phyloP scores from a whole-genome alignment of 2,888 invertebrate genomes.

The Volucella bombylans region DNA sequence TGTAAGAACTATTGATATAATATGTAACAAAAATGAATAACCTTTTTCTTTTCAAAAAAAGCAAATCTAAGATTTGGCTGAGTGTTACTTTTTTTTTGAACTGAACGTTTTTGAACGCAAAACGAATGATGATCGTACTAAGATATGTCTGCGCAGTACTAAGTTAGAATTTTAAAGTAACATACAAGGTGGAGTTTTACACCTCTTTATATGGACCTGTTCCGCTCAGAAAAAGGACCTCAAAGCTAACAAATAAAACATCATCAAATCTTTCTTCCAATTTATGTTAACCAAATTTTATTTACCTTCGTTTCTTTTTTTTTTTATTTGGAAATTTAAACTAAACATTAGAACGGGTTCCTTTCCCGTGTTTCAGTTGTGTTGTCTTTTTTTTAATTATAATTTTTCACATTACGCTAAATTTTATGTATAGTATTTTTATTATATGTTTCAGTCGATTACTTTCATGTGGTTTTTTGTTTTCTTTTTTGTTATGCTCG shows the following conservation, averaged over 20 bases:
- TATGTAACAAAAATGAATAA: no score
- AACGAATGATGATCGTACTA: no score
- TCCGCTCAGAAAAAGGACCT: background rate
- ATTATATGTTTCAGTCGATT: constrained; percentile 71
- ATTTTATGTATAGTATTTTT: constrained; percentile 62
- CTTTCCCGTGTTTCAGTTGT: constrained; percentile 49
- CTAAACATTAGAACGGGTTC: constrained; percentile 58
- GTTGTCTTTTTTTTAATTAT: constrained; percentile 35
- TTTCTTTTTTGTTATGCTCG: constrained; percentile 57
- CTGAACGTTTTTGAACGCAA: no score
- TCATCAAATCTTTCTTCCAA: constrained; percentile 34
- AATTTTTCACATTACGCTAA: constrained; percentile 62
- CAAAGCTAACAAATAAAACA: constrained; percentile 46
- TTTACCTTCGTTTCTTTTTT: constrained; percentile 15
- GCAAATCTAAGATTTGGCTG: no score
- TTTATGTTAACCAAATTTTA: constrained; percentile 67
- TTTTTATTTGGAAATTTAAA: constrained; percentile 71
- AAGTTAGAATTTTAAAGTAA: no score
- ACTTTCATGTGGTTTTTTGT: constrained; percentile 36
- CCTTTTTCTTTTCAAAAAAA: no score
- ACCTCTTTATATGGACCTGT: no score
- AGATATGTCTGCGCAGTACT: no score
- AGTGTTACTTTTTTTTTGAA: no score
- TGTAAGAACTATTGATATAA: no score
- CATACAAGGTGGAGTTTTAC: no score